phyloP scores from a whole-genome alignment of 1,140 invertebrate genomes.

The Phenacoccus solenopsis region DNA sequence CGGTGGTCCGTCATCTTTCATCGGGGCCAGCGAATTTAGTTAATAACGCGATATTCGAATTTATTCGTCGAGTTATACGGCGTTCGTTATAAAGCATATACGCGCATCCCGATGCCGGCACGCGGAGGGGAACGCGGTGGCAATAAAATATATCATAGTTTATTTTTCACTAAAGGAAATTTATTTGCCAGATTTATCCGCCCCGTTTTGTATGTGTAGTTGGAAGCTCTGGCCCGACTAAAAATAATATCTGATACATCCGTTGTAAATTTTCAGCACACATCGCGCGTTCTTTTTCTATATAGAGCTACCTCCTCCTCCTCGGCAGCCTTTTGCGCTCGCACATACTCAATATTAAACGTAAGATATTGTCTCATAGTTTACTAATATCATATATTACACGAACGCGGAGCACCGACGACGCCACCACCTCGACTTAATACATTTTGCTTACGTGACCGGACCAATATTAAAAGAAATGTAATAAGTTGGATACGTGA shows the following conservation, averaged over 20 bases:
- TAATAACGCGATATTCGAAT: neutral
- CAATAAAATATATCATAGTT: constrained; percentile 15
- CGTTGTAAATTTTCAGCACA: neutral
- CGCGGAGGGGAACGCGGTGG: neutral
- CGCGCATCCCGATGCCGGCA: neutral
- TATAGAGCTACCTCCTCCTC: neutral
- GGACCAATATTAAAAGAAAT: neutral
- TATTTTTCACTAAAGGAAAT: constrained; percentile 17
- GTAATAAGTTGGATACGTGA: neutral
- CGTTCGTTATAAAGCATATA: neutral
- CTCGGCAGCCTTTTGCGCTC: too few relatives aligned
- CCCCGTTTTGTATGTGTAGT: neutral
- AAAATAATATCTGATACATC: constrained; percentile 12
- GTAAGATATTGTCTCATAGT: constrained; percentile 2
- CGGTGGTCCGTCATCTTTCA: too few relatives aligned
- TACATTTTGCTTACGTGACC: neutral
- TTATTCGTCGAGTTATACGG: neutral
- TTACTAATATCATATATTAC: neutral
- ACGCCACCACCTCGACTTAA: constrained; percentile 1
- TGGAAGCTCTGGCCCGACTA: neutral
- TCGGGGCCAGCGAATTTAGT: neutral
- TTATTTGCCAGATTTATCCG: constrained; percentile 17
- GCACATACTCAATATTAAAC: neutral
- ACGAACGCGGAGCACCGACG: neutral
- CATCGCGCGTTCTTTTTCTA: neutral